Evolutionary conservation across 1,140 invertebrate species (phyloP), one percentile per base, ranked within the genome.

Genomic region (Doryteuthis pealeii): DNA sequence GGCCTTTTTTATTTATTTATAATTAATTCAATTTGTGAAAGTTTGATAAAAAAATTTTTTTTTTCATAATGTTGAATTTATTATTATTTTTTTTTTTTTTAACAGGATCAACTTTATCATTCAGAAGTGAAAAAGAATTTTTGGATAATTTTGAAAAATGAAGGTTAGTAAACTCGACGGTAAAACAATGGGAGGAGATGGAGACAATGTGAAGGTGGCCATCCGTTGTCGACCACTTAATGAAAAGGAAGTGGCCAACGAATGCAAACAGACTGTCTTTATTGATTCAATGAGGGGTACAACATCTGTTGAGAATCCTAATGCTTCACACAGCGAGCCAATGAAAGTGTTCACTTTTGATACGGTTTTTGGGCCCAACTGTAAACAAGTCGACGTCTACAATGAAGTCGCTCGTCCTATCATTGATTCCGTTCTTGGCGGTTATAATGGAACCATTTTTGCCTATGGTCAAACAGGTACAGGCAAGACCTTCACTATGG

Each of bases 401-500:
- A 92, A 93, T 84, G 90, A 93, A 75, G 93, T 98, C 69, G 96
- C 97, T 4, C 91, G 91, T 76, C 96, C 96, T 0, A 90, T 98
- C n/a, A 93, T 99, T 70, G 92, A 94, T 73, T 95, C 97, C 90
- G 96, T 99, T 30, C 87, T 99, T n/a, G 91, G 91, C 70, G 97
- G 97, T 8, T 99, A 98, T 87, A 99, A 99, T 89, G 99, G 87
- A 87, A 99, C 97, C 0, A 95, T 99, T 45, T 99, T 99, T 91
- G 97, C 96, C 0, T 99, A 99, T 91, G 97, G 97, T 2, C 97
- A 99, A 89, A 98, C 96, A 10, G 97, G 97, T 68, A 98, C 96
- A 0, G 97, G 97, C 18, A 99, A 99, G 89, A 99, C 97, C 0
- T 98, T 95, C 85, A 99, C 97, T 0, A 99, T 99, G 97, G 95